Base-by-base conservation (phyloP, 1,140 invertebrate genomes). In the Cyclargus thomasi region DNA sequence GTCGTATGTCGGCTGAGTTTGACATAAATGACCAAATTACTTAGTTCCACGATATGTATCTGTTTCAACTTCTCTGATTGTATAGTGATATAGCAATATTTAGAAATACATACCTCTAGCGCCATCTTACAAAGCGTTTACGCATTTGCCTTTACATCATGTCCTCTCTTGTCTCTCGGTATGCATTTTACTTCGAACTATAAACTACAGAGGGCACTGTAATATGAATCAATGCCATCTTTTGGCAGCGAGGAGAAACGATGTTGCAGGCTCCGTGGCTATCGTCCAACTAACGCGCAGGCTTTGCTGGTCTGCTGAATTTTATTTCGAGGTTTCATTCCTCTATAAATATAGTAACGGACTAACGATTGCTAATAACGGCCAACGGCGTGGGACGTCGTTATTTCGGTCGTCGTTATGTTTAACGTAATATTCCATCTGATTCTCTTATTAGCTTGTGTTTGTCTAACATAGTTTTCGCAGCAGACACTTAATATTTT, bases 141-240 rank as follows among this genome's bases (percentile, higher is more conserved):
- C 20, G 17, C 21, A 59, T 20, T 59, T 20, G 21, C 0, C 21
- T 59, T 59, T 71, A 71, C 67, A 29, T 74, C 68, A 59, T 74
- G 68, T 79, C 70, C 84, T 81, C 84, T 85, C 85, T n/a, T n/a
- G n/a, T n/a, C n/a, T n/a, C n/a, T n/a, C n/a, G n/a, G 85, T 69
- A 73, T 72, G 72, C 68, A 62, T 29, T 53, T 18, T 7, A 67
- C 20, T 57, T 65, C 22, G 2, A 20, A 14, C n/a, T 5, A 71
- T 14, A 59, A 76, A 82, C 63, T 76, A 83, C 66, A 71, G 68
- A 68, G 39, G 29, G 5, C 53, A 20, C 17, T 39, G 4, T 10
- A 6, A 14, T 66, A 5, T 35, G 7, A 59, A 35, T 21, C 6
- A 57, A 73, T 79, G 81, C 84, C 86, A 85, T 88, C 78, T 83